Percentiles rank a stretch among this genome's conserved stretches.
phyloP scores from a whole-genome alignment of 2,797 vertebrate genomes.

The Chloroceryle amazona region DNA sequence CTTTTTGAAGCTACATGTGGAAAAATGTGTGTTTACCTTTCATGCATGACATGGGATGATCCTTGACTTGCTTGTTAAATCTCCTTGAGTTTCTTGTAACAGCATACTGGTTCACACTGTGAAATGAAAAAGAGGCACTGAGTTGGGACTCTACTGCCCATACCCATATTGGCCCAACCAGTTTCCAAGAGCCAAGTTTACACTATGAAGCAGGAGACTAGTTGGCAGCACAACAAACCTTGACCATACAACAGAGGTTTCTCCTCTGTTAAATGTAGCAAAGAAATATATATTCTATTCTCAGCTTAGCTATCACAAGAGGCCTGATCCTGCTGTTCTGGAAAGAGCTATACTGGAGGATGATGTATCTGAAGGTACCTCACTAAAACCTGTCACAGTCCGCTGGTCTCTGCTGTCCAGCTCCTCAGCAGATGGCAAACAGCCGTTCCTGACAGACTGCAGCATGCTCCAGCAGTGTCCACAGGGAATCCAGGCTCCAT shows the following conservation, averaged over 20 bases:
- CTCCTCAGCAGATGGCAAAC: background rate
- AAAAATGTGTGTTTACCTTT: background rate
- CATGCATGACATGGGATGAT: background rate
- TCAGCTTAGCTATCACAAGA: background rate
- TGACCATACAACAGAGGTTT: background rate
- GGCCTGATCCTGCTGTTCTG: background rate
- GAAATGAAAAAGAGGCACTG: background rate
- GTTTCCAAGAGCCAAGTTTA: background rate
- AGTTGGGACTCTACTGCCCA: rapidly evolving
- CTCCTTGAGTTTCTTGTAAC: rapidly evolving
- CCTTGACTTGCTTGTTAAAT: background rate
- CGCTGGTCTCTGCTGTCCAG: background rate
- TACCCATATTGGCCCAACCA: background rate
- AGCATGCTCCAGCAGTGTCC: rapidly evolving
- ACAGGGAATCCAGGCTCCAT: background rate
- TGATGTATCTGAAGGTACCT: background rate
- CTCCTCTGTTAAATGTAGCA: background rate
- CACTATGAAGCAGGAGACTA: rapidly evolving
- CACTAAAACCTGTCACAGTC: background rate
- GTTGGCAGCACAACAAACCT: background rate
- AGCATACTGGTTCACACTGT: background rate
- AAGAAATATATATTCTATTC: background rate
- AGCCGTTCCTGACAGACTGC: slow-evolving; percentile 10
- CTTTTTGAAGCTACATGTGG: background rate
- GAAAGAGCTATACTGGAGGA: background rate